Conservation (phyloP, 2,888 invertebrate species). For the Thymelicus lineola region DNA sequence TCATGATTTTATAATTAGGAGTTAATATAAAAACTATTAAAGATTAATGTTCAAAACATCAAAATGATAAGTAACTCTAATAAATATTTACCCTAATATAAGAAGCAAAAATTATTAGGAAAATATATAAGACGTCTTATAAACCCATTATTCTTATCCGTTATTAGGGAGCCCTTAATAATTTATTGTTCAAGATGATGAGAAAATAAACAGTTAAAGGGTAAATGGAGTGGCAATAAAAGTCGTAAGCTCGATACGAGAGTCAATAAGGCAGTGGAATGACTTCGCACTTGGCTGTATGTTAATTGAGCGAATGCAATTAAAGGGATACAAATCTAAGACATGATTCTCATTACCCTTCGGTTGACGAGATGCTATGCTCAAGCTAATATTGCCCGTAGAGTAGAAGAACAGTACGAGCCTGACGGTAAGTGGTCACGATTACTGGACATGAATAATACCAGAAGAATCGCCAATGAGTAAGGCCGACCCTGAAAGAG, state of each 20-base stretch:
- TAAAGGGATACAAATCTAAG: slow-evolving; percentile 45
- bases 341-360: background rate
- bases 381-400: background rate
- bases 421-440: no score
- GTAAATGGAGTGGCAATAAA: slow-evolving; percentile 35
- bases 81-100: background rate
- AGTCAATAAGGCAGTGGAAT: slow-evolving; percentile 33
- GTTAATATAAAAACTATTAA: no score
- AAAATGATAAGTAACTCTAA: background rate
- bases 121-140: slow-evolving; percentile 7
- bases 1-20: no score
- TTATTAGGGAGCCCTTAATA: slow-evolving; percentile 16
- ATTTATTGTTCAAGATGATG: slow-evolving; percentile 18
- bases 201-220: slow-evolving; percentile 32
- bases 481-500: no score
- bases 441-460: no score
- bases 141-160: slow-evolving; percentile 3
- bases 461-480: no score
- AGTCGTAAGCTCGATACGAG: slow-evolving; percentile 26
- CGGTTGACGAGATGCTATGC: background rate
- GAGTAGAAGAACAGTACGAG: no score
- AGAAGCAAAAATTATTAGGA: background rate
- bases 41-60: no score
- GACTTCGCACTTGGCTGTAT: slow-evolving; percentile 43
- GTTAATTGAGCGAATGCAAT: slow-evolving; percentile 49